Evolutionary conservation across 2,797 vertebrate genomes (phyloP).

Genomic region (Argya squamiceps): DNA sequence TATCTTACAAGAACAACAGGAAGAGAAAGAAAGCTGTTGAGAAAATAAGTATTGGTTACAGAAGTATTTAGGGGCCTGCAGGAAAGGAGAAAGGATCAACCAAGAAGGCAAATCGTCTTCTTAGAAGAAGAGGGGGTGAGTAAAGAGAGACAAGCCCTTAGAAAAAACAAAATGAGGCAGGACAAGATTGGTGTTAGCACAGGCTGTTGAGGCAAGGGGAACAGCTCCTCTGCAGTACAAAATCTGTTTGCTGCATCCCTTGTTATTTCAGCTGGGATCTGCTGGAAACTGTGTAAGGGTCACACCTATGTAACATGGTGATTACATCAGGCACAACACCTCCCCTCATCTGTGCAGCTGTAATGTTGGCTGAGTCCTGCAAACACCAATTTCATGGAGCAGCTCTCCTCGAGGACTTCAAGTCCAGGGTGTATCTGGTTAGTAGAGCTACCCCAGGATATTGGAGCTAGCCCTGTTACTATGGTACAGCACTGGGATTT

Average conservation of each 20-base stretch:
- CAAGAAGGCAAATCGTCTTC: background rate
- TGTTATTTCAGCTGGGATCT: background rate
- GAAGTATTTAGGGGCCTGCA: background rate
- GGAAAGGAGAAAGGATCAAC: background rate
- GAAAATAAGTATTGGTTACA: background rate
- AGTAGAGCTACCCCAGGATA: background rate
- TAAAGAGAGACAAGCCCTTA: background rate
- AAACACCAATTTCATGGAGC: background rate
- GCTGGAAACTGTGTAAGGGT: background rate
- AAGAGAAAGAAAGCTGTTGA: background rate
- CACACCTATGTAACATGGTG: fast-evolving
- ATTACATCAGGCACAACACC: background rate
- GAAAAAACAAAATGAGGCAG: background rate
- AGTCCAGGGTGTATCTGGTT: background rate
- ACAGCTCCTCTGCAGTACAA: background rate
- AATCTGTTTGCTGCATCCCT: background rate
- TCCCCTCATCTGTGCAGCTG: background rate
- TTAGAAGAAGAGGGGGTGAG: background rate
- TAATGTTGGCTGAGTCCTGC: background rate
- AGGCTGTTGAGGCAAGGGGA: background rate
- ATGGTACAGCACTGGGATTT: fast-evolving
- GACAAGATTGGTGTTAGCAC: background rate
- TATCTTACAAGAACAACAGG: background rate
- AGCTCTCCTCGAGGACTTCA: background rate
- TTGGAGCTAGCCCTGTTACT: fast-evolving